Conservation (phyloP, 1,140 invertebrate species). For the Papilio aristodemus region DNA sequence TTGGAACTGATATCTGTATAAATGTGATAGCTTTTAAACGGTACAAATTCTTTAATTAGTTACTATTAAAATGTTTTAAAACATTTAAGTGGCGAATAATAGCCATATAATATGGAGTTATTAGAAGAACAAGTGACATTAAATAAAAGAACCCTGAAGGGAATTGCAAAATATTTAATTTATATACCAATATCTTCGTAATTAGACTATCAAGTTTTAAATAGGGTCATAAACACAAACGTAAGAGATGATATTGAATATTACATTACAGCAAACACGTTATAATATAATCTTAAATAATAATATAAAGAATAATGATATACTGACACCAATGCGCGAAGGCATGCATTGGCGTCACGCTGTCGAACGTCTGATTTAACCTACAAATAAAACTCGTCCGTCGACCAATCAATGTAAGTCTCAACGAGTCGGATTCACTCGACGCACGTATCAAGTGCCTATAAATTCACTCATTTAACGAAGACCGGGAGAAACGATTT, state of each 20-base stretch:
- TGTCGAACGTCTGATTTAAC: conserved; percentile 8
- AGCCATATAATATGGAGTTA: too few species aligned
- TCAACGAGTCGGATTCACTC: conserved; percentile 44
- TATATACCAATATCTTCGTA: too few species aligned
- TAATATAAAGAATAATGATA: neutral
- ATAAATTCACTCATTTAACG: conserved; percentile 56
- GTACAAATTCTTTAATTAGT: neutral
- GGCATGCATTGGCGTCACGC: conserved; percentile 8
- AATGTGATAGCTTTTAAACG: neutral
- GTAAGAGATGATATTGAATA: too few species aligned
- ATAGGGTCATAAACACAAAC: too few species aligned
- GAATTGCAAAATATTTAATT: too few species aligned
- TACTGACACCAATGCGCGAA: neutral
- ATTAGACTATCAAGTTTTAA: too few species aligned
- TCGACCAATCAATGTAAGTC: conserved; percentile 34
- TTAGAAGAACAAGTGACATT: too few species aligned
- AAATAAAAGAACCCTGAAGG: too few species aligned
- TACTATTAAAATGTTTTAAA: too few species aligned
- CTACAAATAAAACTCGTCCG: conserved; percentile 33
- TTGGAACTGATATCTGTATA: neutral
- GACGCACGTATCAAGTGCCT: conserved; percentile 51
- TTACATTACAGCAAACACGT: too few species aligned
- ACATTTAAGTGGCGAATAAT: too few species aligned
- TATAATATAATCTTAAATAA: neutral
- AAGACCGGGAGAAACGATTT: conserved; percentile 46